Evolutionary conservation across 2,888 invertebrate genomes (phyloP).

Genomic region (Liposcelis brunnea): DNA sequence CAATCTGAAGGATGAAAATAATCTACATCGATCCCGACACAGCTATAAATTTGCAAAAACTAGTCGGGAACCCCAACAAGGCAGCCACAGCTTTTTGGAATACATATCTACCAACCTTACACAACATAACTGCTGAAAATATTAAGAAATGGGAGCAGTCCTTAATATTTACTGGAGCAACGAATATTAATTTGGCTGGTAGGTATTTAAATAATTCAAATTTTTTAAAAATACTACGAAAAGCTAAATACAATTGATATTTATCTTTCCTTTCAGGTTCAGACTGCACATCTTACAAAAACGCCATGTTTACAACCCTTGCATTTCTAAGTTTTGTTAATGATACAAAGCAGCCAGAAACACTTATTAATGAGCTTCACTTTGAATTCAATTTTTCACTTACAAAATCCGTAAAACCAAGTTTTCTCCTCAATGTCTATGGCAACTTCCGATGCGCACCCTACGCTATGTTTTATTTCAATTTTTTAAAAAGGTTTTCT

Average conservation of each 20-base stretch:
- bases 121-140: constrained; percentile 6
- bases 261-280: constrained; percentile 21
- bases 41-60: background rate
- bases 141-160: too few species aligned
- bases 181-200: constrained; percentile 11
- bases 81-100: constrained; percentile 18
- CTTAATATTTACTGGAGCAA: too few species aligned
- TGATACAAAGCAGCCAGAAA: too few species aligned
- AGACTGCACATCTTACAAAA: constrained; percentile 32
- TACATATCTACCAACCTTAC: constrained; percentile 18
- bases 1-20: background rate
- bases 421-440: too few species aligned
- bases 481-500: too few species aligned
- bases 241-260: too few species aligned
- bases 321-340: constrained; percentile 35
- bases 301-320: constrained; percentile 42
- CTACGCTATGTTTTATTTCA: too few species aligned
- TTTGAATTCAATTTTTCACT: too few species aligned
- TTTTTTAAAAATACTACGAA: background rate
- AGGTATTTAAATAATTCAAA: constrained; percentile 3
- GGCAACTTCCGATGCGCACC: too few species aligned
- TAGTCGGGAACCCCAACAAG: background rate
- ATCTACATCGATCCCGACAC: background rate
- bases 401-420: too few species aligned
- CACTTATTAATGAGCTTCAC: too few species aligned